Evolutionary conservation across 2,888 invertebrate species (phyloP), one percentile per base, ranked within the genome.

Genomic region (Biston betularia): DNA sequence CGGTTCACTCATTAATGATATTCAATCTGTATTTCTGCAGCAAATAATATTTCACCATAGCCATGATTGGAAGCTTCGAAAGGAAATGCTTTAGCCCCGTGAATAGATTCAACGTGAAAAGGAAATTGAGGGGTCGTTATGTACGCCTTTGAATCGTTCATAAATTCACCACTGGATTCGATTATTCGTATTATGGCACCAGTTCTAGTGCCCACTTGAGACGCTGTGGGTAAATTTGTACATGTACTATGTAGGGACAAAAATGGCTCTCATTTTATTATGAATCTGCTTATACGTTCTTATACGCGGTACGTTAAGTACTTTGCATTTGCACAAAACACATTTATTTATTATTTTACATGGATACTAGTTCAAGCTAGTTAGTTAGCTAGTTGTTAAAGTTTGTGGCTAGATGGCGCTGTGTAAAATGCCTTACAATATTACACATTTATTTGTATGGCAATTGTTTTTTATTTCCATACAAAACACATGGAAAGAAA

Each of bases 101-200:
- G 89, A 89, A 90, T 90, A 85, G 89, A 88, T 88, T 86, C 82
- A 78, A 79, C 80, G 83, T 90, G 87, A 88, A 89, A 89, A 88
- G 92, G 89, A 92, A 91, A 91, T 91, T 88, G 90, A 89, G 89
- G 87, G 88, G 88, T 89, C 89, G 89, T 90, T 89, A 88, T 81
- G 85, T 85, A 80, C 82, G 83, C 83, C 74, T 86, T 83, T 85
- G 84, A 83, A 81, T 85, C 85, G 67, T 48, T 63, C 86, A 87
- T 88, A 89, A 89, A 89, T 88, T 86, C 84, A 80, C 82, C 84
- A 85, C 84, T 87, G 81, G 83, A 73, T 74, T 71, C 68, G 68
- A 75, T 73, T 75, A 75, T 73, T 70, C 69, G 68, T 63, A 75
- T 71, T 75, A 73, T 65, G 61, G 59, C 14, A 54, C 45, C 38